These are phyloP conservation scores for Nasonovia ribisnigri DNA, from an alignment of 2,888 invertebrate genomes.

Conservation along the genomic window DNA sequence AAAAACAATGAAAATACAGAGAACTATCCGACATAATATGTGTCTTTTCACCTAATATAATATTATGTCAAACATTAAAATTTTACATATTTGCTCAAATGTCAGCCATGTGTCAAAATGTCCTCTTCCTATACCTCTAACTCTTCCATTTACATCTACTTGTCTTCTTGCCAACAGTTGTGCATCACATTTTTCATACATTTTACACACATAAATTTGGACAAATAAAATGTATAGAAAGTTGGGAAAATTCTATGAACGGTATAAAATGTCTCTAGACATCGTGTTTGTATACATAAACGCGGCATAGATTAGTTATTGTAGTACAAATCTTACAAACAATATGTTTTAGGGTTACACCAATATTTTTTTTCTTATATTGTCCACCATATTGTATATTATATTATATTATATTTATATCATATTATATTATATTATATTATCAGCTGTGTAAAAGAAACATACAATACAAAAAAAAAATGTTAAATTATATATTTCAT, in stretches of 20 bases:
- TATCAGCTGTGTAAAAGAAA: slow-evolving; percentile 1
- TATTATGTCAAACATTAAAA: background rate
- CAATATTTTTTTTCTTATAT: slow-evolving; percentile 15
- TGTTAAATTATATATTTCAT: slow-evolving; percentile 28
- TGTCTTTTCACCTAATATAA: background rate
- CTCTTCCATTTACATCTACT: background rate
- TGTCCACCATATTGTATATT: background rate
- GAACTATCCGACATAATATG: background rate
- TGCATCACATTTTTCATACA: background rate
- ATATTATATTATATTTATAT: slow-evolving; percentile 13
- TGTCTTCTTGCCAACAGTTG: slow-evolving; percentile 24
- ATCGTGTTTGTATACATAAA: background rate
- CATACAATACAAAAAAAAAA: background rate
- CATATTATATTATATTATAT: slow-evolving; percentile 12
- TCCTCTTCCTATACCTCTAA: background rate
- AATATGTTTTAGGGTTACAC: background rate
- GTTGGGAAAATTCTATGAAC: background rate
- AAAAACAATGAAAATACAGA: background rate
- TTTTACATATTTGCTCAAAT: slow-evolving; percentile 54
- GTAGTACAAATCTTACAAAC: slow-evolving; percentile 3
- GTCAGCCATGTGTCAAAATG: slow-evolving; percentile 40
- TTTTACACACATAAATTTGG: background rate
- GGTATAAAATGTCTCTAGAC: background rate
- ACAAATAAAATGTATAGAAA: background rate
- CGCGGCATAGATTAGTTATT: background rate